Base-by-base conservation (phyloP, 1,140 invertebrate genomes). In the Drosophila sturtevanti region DNA sequence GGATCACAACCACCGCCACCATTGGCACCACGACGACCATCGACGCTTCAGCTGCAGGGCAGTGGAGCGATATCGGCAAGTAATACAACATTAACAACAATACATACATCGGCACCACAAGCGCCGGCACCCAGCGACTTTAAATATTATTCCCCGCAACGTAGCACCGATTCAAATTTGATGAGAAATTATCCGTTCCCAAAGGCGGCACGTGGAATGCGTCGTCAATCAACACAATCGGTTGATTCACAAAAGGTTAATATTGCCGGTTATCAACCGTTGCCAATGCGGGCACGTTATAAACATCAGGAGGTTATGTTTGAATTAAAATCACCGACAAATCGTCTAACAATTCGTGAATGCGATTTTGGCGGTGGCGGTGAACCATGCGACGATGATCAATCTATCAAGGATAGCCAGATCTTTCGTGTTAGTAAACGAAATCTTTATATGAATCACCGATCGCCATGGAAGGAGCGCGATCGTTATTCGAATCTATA, bases 401-500 rank as follows among this genome's bases (percentile, higher is more conserved):
- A 91, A 79, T 92, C 89, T 70, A 90, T 92, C 63, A 91, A 91
- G 79, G 91, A 92, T 66, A 91, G 90, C 81, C 90, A 91, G 81
- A 91, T 91, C 78, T 91, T 91, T 89, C 90, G 90, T 85, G 90
- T 91, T 91, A 92, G 91, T 87, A 92, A 92, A 90, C 84, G 91
- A 90, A 92, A 91, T 90, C 87, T 91, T 85, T 91, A 92, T 89
- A 90, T 91, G 86, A 90, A 92, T 89, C 86, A 91, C 63, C 79
- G 89, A 65, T 91, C 90, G 76, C 91, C 91, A 54, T 91, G 91
- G 84, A 90, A 89, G 73, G 90, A 91, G 72, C 87, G 90, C 71
- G 89, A 92, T 75, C 86, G 91, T 12, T 92, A 92, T 72, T 92
- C 91, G 11, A 92, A 92, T 73, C 87, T 92, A 11, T 92, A 92